Evolutionary conservation across 2,113 vertebrate species (phyloP), one percentile per base, ranked within the genome.

Genomic region (Emydura subglobosa): DNA sequence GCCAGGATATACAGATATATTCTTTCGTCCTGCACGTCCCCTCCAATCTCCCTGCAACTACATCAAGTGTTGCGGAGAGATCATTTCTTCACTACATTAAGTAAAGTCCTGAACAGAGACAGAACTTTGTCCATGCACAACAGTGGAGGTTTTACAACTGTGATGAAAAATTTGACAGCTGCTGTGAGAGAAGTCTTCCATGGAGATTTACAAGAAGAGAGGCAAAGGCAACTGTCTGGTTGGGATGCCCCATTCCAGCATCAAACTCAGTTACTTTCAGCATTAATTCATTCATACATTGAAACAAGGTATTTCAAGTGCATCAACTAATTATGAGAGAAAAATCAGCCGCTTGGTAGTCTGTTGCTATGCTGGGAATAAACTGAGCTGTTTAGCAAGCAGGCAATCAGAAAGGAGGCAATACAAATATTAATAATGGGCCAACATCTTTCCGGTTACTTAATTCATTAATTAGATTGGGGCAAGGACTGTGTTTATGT

Each of bases 1-100:
- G 0, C 5, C 5, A 88, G 83, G 2, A 27, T 0, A 0, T 0
- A 0, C 11, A 83, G 16, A 34, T 0, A 0, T 6, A 34, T 57
- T 2, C 17, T 21, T 44, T 31, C 10, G 6, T 25, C 22, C 25
- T 5, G 4, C 54, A 22, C 1, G 6, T 21, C 83, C 4, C 16
- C 65, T 80, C 2, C 16, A 12, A 27, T 3, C 1, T 27, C 10
- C 54, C 1, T 2, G 0, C 21, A 27, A 14, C n/a, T 21, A 68
- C 34, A 61, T 31, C 29, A 39, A 10, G 34, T 24, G 53, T 17
- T 50, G 39, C 25, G 44, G 50, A 55, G 24, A 53, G 68, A 25
- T 34, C 3, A 7, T 25, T 1, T 31, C 5, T 49, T 1, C 3
- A 0, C n/a, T 25, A 2, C 0, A 0, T 4, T 25, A 34, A 1